phyloP scores from a whole-genome alignment of 2,113 vertebrate species.

The Silurus asotus region DNA sequence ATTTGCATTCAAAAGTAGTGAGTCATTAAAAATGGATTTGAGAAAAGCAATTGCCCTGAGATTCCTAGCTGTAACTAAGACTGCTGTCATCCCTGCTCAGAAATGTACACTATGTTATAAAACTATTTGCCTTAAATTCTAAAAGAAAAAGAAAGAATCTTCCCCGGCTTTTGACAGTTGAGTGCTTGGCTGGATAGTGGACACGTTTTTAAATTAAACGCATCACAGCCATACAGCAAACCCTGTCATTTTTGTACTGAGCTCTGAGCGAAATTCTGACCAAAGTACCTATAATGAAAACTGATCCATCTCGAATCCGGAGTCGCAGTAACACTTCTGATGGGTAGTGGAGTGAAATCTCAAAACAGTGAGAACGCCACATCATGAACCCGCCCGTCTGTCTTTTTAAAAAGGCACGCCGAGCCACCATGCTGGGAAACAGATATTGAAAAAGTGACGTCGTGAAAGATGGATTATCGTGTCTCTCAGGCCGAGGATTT shows the following conservation, averaged over 20 bases:
- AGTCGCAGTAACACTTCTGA: background rate
- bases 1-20: background rate
- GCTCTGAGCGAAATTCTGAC: background rate
- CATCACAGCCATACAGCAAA: background rate
- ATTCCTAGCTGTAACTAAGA: background rate
- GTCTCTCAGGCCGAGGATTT: constrained; percentile 33
- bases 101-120: background rate
- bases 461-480: constrained; percentile 21
- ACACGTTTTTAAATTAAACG: background rate
- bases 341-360: background rate
- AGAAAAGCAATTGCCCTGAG: background rate
- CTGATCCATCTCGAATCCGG: background rate
- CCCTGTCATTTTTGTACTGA: background rate
- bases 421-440: background rate
- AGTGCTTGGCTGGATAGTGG: background rate
- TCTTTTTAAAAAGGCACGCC: background rate
- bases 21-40: background rate
- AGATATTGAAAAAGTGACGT: constrained; percentile 26
- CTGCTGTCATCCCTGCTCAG: background rate
- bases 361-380: background rate
- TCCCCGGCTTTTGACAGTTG: background rate
- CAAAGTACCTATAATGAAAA: background rate
- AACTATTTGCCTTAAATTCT: background rate
- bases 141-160: background rate
- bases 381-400: background rate